These are phyloP conservation scores for Mylabris phalerata DNA, from an alignment of 1,140 invertebrate species.

Conservation along the genomic window DNA sequence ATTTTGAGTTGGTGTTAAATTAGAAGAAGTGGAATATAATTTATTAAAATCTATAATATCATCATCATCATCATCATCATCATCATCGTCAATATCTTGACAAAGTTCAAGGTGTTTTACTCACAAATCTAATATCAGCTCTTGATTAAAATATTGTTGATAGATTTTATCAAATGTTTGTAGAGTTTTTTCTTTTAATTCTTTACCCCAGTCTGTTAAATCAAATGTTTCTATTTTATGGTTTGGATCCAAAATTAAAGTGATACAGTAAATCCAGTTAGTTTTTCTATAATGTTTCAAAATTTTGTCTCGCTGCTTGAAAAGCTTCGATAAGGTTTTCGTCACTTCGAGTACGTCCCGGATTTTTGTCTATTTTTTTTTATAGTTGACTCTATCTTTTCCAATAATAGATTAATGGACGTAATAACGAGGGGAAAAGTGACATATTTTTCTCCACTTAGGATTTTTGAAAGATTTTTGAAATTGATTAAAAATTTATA, in stretches of 20 bases:
- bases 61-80: constrained; percentile 36
- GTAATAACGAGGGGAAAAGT: constrained; percentile 35
- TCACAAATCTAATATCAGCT: too few species aligned
- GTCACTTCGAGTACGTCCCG: constrained; percentile 22
- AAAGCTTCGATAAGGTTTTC: constrained; percentile 28
- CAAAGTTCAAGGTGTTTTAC: too few species aligned
- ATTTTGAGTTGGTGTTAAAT: too few species aligned
- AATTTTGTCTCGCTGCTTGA: constrained; percentile 38
- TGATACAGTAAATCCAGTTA: constrained; percentile 37
- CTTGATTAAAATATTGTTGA: constrained; percentile 15
- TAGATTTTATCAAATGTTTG: background rate
- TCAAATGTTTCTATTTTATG: constrained; percentile 40
- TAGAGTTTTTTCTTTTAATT: constrained; percentile 28
- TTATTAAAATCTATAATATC: constrained; percentile 29
- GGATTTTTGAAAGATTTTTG: constrained; percentile 24
- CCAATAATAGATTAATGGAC: constrained; percentile 37
- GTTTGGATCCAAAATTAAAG: constrained; percentile 39
- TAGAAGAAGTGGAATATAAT: too few species aligned
- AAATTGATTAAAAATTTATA: constrained; percentile 36
- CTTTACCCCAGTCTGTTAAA: constrained; percentile 35
- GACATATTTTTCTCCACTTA: constrained; percentile 37
- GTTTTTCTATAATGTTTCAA: constrained; percentile 37
- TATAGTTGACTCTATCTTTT: constrained; percentile 36
- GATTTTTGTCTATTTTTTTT: constrained; percentile 29
- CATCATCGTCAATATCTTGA: constrained; percentile 9